Evolutionary conservation across 2,113 vertebrate genomes (phyloP).

Genomic region (Nothocercus nigrocapillus): DNA sequence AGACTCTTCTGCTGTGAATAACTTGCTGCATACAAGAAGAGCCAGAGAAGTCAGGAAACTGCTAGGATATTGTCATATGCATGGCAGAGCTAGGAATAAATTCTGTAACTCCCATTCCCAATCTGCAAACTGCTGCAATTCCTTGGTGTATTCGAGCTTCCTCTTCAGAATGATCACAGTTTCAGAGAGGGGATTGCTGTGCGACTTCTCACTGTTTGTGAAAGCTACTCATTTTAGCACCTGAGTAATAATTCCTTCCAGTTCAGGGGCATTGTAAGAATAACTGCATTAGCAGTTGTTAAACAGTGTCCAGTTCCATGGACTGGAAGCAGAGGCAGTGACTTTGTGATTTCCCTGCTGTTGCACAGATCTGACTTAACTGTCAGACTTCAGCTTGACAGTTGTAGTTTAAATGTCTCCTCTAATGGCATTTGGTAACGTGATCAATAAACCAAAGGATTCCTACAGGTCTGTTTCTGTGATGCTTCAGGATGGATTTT

Average conservation of each 20-base stretch:
- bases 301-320: accelerated
- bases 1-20: background rate
- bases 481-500: background rate
- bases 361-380: background rate
- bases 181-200: background rate
- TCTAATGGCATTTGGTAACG: background rate
- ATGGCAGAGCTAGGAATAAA: accelerated
- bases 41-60: background rate
- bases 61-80: background rate
- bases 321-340: background rate
- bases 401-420: background rate
- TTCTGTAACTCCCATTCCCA: background rate
- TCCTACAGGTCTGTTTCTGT: background rate
- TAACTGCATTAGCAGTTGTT: too few relatives aligned
- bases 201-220: background rate
- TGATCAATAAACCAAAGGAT: background rate
- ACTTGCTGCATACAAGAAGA: background rate
- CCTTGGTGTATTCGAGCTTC: background rate
- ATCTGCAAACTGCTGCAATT: background rate
- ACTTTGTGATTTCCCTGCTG: background rate
- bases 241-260: background rate
- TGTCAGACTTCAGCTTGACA: background rate
- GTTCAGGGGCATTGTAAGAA: too few relatives aligned
- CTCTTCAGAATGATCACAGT: background rate
- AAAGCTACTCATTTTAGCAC: background rate